Evolutionary conservation across 2,113 vertebrate genomes (phyloP), one percentile per base, ranked within the genome.

Genomic region (Vireo altiloquus): DNA sequence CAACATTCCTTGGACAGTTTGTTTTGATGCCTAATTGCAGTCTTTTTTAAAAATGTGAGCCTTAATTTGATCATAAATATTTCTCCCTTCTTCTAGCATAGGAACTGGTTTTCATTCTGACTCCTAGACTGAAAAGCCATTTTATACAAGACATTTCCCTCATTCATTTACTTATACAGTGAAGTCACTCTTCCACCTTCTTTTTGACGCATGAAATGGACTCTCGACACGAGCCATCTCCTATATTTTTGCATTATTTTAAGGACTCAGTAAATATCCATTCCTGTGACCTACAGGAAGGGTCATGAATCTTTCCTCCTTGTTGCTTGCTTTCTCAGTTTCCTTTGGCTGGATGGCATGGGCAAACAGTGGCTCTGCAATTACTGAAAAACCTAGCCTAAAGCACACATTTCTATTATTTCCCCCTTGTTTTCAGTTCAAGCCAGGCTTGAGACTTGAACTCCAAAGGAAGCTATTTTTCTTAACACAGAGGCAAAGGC

Each of bases 401-500:
- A 4, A 47, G 59, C 0, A 2, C 18, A 4, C 10, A 11, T 63
- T 76, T 85, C 21, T 63, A 11, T 35, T 66, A 74, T 74, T 87
- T 87, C 22, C 12, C 5, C 10, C 15, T 68, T 64, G 27, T 39
- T 94, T 61, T 86, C 80, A 12, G 19, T 42, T 88, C 64, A 91
- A 88, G 47, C 13, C 64, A 42, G 53, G 37, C 49, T 93, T 94
- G 80, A 97, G 86, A 94, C 61, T 59, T 82, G 74, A 76, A 84
- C 89, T 96, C 95, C 69, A 82, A 97, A 95, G 56, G 88, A 87
- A 93, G 83, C 2, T 95, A 75, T 96, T 97, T 97, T 97, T 92
- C 90, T 82, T 93, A 95, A 89, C 63, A 92, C 28, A 92, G 90
- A 97, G 40, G 95, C 84, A 97, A 97, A 98, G 85, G 91, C 97